These are phyloP conservation scores for Camponotus vicinus DNA, from an alignment of 1,140 invertebrate genomes.

Conservation along the genomic window DNA sequence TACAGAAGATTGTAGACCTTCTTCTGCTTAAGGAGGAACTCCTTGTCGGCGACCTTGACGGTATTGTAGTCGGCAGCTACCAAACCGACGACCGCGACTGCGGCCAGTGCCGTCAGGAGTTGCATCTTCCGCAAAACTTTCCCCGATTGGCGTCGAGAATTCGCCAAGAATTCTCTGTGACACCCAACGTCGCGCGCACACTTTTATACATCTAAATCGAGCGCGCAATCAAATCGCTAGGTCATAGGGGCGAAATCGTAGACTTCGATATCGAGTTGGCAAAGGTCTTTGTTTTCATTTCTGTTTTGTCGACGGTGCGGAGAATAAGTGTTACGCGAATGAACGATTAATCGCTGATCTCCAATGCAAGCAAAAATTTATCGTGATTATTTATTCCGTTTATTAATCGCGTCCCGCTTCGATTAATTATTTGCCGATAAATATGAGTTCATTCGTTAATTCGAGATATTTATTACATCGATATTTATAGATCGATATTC, in stretches of 20 bases:
- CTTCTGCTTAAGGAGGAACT: constrained; percentile 87
- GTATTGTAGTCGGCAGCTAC: constrained; percentile 68
- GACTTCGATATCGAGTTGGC: constrained; percentile 1
- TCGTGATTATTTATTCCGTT: not conserved
- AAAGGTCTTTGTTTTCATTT: not conserved
- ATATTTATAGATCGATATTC: too few relatives aligned
- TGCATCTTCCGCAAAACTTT: constrained; percentile 52
- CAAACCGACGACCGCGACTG: constrained; percentile 70
- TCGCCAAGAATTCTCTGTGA: constrained; percentile 25
- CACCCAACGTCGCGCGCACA: not conserved
- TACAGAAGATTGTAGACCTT: constrained; percentile 89
- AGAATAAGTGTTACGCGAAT: not conserved
- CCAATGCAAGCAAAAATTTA: not conserved
- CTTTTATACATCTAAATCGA: constrained; percentile 56
- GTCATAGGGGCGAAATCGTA: constrained; percentile 37
- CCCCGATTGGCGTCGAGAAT: not conserved
- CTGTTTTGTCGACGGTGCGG: not conserved
- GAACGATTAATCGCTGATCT: not conserved
- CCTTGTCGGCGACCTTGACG: constrained; percentile 82
- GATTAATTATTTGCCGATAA: not conserved
- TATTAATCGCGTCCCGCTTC: not conserved
- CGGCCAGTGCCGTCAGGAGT: constrained; percentile 80
- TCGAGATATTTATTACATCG: too few relatives aligned
- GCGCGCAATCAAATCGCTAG: constrained; percentile 47
- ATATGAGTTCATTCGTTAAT: not conserved